A percentile compares a stretch with the other conserved stretches of the same genome.
Conservation (phyloP, 2,888 invertebrate species). For the Idaea straminata region DNA sequence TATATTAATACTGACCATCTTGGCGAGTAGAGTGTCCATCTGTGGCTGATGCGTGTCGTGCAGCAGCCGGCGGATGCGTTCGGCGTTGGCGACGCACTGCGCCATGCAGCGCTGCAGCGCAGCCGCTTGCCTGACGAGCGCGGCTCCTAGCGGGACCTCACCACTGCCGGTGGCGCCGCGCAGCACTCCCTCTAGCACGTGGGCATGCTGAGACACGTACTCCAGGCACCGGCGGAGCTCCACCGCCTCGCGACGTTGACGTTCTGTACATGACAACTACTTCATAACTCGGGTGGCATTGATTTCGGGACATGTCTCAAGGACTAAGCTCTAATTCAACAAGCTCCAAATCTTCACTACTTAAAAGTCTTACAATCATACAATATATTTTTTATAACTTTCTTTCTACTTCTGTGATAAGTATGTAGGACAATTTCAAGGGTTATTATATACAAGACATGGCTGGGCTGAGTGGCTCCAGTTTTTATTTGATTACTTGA, state of each 20-base stretch:
- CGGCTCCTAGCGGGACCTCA: conserved; percentile 60
- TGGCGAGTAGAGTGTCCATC: conserved; percentile 75
- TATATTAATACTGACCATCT: conserved; percentile 64
- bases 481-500: too few species aligned
- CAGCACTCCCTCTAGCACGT: conserved; percentile 69
- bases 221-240: conserved; percentile 74
- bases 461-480: too few species aligned
- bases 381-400: too few species aligned
- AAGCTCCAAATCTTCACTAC: too few species aligned
- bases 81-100: conserved; percentile 73
- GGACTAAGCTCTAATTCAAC: too few species aligned
- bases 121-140: conserved; percentile 69
- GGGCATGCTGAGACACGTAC: conserved; percentile 72
- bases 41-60: conserved; percentile 68
- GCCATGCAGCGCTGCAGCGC: conserved; percentile 75
- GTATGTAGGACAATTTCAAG: too few species aligned
- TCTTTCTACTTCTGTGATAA: too few species aligned
- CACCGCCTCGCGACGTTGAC: conserved; percentile 65
- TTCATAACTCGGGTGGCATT: too few species aligned
- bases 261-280: conserved; percentile 43
- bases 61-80: conserved; percentile 65
- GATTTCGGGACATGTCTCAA: too few species aligned
- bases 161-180: conserved; percentile 47
- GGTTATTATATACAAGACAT: too few species aligned
- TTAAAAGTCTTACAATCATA: too few species aligned